Conservation (phyloP, 2,888 invertebrate species). For the Leptopilina myrica region DNA sequence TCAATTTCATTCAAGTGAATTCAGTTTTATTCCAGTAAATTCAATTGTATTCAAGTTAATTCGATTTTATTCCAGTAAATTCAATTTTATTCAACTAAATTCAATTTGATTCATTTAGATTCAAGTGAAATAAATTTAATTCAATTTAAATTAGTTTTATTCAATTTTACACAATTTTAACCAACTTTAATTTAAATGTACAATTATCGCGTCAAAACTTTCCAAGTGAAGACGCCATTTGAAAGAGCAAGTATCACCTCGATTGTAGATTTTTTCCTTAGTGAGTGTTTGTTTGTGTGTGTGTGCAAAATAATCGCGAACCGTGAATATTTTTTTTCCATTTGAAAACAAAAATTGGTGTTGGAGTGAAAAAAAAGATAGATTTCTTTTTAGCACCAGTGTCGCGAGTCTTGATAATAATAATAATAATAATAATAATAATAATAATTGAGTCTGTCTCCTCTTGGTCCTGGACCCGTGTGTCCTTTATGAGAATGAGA, state of each 20-base stretch:
- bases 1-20: too few species aligned
- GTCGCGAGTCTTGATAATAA: not conserved
- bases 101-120: too few species aligned
- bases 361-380: not conserved
- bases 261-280: not conserved
- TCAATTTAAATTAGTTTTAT: not conserved
- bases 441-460: not conserved
- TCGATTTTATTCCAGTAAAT: too few species aligned
- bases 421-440: too few species aligned
- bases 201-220: conserved; percentile 22
- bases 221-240: conserved; percentile 36
- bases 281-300: not conserved
- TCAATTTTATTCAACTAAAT: too few species aligned
- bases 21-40: too few species aligned
- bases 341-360: not conserved
- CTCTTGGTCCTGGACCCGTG: conserved; percentile 28
- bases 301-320: not conserved
- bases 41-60: too few species aligned
- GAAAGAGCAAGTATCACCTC: not conserved
- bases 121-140: too few species aligned
- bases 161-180: too few species aligned
- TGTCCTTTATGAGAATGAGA: conserved; percentile 6
- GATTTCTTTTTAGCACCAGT: not conserved
- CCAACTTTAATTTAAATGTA: not conserved
- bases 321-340: not conserved